Percentiles rank a stretch among this genome's conserved stretches.
phyloP scores from a whole-genome alignment of 2,888 invertebrate species.

The Aelia acuminata region DNA sequence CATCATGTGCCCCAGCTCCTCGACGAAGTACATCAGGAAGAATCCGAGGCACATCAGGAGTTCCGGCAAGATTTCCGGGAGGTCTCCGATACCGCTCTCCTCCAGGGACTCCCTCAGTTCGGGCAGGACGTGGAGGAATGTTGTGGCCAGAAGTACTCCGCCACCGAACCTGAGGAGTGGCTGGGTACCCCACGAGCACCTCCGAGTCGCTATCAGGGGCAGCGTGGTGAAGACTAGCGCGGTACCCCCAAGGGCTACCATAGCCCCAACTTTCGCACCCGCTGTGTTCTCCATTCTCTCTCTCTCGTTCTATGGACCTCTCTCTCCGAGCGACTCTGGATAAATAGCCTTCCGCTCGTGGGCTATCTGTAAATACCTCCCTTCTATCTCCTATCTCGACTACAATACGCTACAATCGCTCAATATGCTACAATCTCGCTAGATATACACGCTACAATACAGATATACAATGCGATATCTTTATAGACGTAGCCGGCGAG shows the following conservation, averaged over 20 bases:
- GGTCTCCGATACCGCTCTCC: constrained; percentile 62
- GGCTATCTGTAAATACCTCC: not conserved
- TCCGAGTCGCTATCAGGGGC: not conserved
- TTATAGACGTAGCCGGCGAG: not conserved
- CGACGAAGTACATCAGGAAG: constrained; percentile 77
- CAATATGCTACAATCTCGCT: not conserved
- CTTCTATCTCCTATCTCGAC: not conserved
- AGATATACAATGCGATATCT: not conserved
- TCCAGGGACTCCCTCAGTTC: constrained; percentile 75
- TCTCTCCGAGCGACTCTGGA: not conserved
- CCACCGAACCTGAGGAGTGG: constrained; percentile 76
- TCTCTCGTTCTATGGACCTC: not conserved
- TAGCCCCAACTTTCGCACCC: constrained; percentile 9
- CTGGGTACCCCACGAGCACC: not conserved
- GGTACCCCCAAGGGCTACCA: not conserved
- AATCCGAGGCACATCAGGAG: constrained; percentile 70
- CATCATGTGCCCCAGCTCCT: constrained; percentile 73
- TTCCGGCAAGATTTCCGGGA: constrained; percentile 65
- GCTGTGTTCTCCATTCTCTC: not conserved
- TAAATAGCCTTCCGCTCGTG: not conserved
- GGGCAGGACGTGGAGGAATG: constrained; percentile 77
- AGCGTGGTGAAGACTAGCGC: not conserved
- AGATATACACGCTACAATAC: too few species aligned
- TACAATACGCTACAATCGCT: not conserved
- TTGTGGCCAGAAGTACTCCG: constrained; percentile 77